phyloP scores from a whole-genome alignment of 2,113 vertebrate species.

The Podiceps cristatus region DNA sequence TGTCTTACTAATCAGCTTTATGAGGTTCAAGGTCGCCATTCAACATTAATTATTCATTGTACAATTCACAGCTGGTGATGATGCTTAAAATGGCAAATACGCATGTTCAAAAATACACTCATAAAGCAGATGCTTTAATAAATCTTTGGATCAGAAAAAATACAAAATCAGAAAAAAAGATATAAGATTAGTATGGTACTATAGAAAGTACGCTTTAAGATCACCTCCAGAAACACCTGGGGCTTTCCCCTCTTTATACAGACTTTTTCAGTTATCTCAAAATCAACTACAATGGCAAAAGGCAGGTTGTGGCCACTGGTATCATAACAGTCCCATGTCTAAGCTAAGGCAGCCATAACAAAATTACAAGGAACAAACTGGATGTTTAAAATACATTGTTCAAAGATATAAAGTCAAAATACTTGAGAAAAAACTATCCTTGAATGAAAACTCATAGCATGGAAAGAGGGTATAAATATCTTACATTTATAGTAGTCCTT shows the following conservation, averaged over 20 bases:
- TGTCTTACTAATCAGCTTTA: constrained; percentile 71
- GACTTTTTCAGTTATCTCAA: background rate
- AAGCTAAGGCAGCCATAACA: background rate
- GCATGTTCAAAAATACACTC: background rate
- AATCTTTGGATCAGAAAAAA: background rate
- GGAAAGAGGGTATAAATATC: background rate
- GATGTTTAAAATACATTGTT: background rate
- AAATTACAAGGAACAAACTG: background rate
- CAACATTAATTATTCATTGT: constrained; percentile 68
- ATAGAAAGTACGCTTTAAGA: background rate
- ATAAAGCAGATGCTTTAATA: background rate
- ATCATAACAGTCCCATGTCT: background rate
- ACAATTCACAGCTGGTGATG: constrained; percentile 47
- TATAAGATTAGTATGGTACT: background rate
- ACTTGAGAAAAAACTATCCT: background rate
- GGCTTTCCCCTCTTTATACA: background rate
- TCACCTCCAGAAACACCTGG: background rate
- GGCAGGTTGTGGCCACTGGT: background rate
- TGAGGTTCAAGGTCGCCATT: constrained; percentile 57
- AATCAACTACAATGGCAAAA: background rate
- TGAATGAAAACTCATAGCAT: background rate
- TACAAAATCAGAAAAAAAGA: background rate
- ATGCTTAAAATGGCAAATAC: constrained; percentile 2
- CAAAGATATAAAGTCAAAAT: background rate
- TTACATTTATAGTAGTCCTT: background rate